A percentile compares a stretch with the other conserved stretches of the same genome.
Evolutionary conservation across 1,140 invertebrate species (phyloP).

Genomic region (Drosophila subobscura): DNA sequence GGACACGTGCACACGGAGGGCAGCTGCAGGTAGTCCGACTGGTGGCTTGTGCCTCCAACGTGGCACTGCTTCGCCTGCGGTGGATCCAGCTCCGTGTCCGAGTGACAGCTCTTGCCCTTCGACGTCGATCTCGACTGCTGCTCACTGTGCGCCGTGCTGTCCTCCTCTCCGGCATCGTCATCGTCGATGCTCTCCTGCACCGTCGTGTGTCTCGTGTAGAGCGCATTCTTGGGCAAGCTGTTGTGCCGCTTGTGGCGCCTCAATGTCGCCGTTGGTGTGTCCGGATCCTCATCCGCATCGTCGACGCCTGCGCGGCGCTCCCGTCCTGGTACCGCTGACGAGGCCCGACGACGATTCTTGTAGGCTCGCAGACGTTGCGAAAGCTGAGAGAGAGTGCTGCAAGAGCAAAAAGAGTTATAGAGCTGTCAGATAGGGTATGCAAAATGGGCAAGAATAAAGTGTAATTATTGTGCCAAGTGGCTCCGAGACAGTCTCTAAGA

Average conservation of each 20-base stretch:
- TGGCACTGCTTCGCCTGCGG: slow-evolving; percentile 28
- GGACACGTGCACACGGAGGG: slow-evolving; percentile 91
- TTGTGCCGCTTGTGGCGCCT: slow-evolving; percentile 67
- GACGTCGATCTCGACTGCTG: slow-evolving; percentile 14
- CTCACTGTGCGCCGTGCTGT: not conserved
- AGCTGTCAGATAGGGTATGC: not conserved
- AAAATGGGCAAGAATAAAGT: not conserved
- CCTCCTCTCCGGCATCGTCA: slow-evolving; percentile 25
- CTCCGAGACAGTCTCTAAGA: too few relatives aligned
- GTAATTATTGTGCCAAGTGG: too few relatives aligned
- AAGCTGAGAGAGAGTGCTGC: slow-evolving; percentile 58
- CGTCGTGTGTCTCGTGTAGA: slow-evolving; percentile 59
- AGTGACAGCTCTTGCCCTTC: slow-evolving; percentile 55
- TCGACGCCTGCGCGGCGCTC: slow-evolving; percentile 51
- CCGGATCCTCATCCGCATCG: slow-evolving; percentile 57
- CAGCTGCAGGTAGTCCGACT: slow-evolving; percentile 84
- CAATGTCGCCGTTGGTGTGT: slow-evolving; percentile 50
- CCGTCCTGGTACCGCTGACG: slow-evolving; percentile 53
- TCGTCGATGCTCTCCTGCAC: slow-evolving; percentile 54
- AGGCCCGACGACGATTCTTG: slow-evolving; percentile 66
- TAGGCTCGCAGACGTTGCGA: slow-evolving; percentile 61
- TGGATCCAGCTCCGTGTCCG: slow-evolving; percentile 68
- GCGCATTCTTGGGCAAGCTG: slow-evolving; percentile 74
- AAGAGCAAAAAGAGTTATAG: not conserved
- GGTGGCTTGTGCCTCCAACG: slow-evolving; percentile 32